phyloP scores from a whole-genome alignment of 2,797 vertebrate genomes.

The Benthosema pterotum region DNA sequence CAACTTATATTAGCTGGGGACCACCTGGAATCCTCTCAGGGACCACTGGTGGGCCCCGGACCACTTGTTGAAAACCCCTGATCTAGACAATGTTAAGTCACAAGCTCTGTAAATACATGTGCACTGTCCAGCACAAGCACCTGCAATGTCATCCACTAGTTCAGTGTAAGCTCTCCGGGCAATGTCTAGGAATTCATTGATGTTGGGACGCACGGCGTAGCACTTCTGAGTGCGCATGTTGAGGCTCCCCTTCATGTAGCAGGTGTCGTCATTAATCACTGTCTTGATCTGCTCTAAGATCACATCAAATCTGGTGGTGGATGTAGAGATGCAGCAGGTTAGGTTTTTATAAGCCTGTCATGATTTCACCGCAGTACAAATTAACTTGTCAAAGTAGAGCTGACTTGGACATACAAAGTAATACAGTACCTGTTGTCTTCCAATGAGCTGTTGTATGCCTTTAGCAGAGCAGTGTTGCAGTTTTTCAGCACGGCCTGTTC shows the following conservation, averaged over 20 bases:
- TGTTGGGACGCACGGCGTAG: slow-evolving; percentile 92
- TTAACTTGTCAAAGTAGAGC: not conserved
- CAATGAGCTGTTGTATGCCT: slow-evolving; percentile 88
- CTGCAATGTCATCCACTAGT: slow-evolving; percentile 96
- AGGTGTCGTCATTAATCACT: slow-evolving; percentile 91
- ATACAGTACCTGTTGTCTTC: slow-evolving; percentile 87
- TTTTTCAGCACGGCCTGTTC: slow-evolving; percentile 84
- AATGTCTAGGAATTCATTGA: slow-evolving; percentile 96
- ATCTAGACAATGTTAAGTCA: no score
- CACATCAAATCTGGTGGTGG: slow-evolving; percentile 83
- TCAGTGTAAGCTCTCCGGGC: slow-evolving; percentile 94
- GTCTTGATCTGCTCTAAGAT: slow-evolving; percentile 93
- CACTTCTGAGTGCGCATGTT: slow-evolving; percentile 97
- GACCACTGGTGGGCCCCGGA: no score
- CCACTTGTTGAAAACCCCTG: no score
- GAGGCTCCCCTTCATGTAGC: slow-evolving; percentile 91
- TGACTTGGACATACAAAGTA: no score
- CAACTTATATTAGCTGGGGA: no score
- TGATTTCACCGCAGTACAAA: not conserved
- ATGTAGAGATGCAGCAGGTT: not conserved
- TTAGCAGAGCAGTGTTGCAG: slow-evolving; percentile 88
- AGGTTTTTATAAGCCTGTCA: not conserved
- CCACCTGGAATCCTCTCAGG: no score
- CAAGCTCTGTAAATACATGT: not conserved
- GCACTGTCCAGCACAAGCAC: slow-evolving; percentile 60